Base-by-base conservation (phyloP, 2,113 vertebrate genomes). In the Dendrocopos noguchii region DNA sequence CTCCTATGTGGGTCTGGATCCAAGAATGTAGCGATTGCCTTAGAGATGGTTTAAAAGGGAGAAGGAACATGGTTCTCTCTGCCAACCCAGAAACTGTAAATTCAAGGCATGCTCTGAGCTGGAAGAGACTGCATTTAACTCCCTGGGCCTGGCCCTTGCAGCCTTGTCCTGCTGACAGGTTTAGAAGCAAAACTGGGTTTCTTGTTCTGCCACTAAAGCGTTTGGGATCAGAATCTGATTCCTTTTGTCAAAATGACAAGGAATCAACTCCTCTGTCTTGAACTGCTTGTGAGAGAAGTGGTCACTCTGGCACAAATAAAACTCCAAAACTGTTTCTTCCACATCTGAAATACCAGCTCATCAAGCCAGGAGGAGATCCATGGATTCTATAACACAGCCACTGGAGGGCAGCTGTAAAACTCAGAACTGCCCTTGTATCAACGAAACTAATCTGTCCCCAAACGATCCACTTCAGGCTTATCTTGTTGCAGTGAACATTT, bases 371-470 rank as follows among this genome's bases (percentile, higher is more conserved):
- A 29, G 22, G 28, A 65, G 70, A 12, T 73, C 44, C 39, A 55
- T 8, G 10, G 39, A 8, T 12, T 5, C 28, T 34, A 7, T 52
- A 8, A 22, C 0, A 2, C 24, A 85, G 71, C 90, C 87, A 39
- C 84, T 55, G 87, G 90, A 88, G 63, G 87, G 84, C 90, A 92
- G 86, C 52, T 46, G 31, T 55, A 46, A 60, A 78, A 56, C 15
- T 81, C 33, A 34, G 39, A 72, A 28, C 44, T 65, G 71, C 61
- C 56, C 56, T 74, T 8, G 1, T 21, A 60, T 19, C 60, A 29
- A 9, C n/a, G 34, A 15, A n/a, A 9, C n/a, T 42, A 15, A 34
- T 47, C 36, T 29, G 4, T 53, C 25, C 71, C 47, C 1, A 1
- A 28, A 29, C 9, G 9, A 34, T 34, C 78, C 29, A 17, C 24